Evolutionary conservation across 2,888 invertebrate genomes (phyloP).

Genomic region (Rhagonycha fulva): DNA sequence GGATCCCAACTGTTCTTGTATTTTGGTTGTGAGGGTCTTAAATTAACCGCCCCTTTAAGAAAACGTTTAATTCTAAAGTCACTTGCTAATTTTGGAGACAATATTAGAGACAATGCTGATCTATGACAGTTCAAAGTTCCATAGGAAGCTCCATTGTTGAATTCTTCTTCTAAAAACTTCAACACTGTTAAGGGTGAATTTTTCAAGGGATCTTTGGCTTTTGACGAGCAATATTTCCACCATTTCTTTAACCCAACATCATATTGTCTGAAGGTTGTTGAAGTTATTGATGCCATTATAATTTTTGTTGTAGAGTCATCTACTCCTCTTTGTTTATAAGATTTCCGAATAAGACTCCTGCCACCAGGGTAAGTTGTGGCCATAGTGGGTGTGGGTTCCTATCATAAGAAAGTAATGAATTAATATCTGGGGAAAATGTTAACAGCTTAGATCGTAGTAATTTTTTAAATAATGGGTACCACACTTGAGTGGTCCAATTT

Average conservation of each 20-base stretch:
- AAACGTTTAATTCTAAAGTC: not conserved
- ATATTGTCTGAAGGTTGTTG: constrained; percentile 11
- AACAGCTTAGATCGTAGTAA: constrained; percentile 11
- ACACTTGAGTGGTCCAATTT: too few relatives aligned
- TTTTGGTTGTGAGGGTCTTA: not conserved
- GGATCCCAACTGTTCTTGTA: constrained; percentile 7
- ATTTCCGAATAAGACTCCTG: constrained; percentile 5
- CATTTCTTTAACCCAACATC: not conserved
- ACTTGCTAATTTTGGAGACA: not conserved
- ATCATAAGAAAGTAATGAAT: not conserved
- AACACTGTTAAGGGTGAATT: not conserved
- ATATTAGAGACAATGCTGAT: too few relatives aligned
- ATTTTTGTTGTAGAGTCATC: not conserved
- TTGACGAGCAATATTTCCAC: constrained; percentile 1
- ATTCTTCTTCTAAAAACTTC: not conserved
- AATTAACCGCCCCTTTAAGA: not conserved
- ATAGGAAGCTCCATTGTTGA: not conserved
- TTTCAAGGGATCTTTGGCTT: not conserved
- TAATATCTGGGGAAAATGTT: constrained; percentile 26
- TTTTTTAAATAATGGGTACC: not conserved
- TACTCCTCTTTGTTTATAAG: not conserved
- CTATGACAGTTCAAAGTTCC: too few relatives aligned
- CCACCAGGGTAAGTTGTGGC: constrained; percentile 12
- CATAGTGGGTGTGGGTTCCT: constrained; percentile 6
- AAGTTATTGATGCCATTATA: too few relatives aligned